Evolutionary conservation across 2,888 invertebrate genomes (phyloP).

Genomic region (Epinotia brunnichana): DNA sequence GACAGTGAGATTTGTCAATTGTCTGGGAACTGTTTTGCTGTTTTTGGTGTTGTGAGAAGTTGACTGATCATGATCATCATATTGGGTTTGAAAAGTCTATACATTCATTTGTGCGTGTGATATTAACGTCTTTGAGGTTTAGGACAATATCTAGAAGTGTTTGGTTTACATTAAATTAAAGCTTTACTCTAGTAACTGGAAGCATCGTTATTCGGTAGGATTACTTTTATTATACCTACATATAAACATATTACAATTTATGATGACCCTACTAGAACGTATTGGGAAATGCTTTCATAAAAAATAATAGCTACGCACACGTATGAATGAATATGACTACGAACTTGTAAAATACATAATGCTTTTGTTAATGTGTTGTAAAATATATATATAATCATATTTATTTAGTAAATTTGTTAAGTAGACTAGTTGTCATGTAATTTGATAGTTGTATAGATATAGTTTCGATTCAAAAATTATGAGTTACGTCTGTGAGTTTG

Average conservation of each 20-base stretch:
- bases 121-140: background rate
- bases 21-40: background rate
- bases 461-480: background rate
- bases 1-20: background rate
- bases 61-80: background rate
- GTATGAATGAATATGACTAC: background rate
- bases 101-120: background rate
- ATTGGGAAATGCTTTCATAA: background rate
- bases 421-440: constrained; percentile 14
- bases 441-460: background rate
- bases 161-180: too few species aligned
- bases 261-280: background rate
- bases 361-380: constrained; percentile 7
- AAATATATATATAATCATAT: constrained; percentile 18
- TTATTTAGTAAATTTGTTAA: constrained; percentile 22
- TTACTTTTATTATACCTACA: too few species aligned
- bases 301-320: background rate
- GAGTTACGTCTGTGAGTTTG: background rate
- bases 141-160: background rate
- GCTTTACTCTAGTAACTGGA: too few species aligned
- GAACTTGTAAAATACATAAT: background rate
- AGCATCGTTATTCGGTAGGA: too few species aligned
- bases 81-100: background rate
- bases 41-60: constrained; percentile 1
- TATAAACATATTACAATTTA: background rate